Base-by-base conservation (phyloP, 2,113 vertebrate species). In the Colinus virginianus region DNA sequence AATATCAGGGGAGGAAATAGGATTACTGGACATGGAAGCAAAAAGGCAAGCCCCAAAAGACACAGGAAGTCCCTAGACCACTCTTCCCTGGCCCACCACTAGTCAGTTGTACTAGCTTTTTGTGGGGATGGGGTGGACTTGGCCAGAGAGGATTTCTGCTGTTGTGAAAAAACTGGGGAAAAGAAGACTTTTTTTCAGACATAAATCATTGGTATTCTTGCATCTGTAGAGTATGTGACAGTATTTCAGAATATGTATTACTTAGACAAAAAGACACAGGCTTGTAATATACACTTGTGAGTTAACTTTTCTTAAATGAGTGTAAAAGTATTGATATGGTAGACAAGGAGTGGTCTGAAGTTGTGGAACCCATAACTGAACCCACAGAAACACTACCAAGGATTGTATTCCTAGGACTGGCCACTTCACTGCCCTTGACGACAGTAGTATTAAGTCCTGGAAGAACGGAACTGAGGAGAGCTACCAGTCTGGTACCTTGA, bases 251-350 rank as follows among this genome's bases (percentile, higher is more conserved):
- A 78, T 72, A 64, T 6, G 7, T 30, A 55, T 68, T 38, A 49
- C 5, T 34, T 1, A 3, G 26, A 55, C 23, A 46, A 25, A 48
- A 3, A 0, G 22, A 0, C 32, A 43, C 4, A 6, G 14, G 7
- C 38, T 58, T 93, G 3, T 67, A 76, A 63, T 21, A 10, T 10
- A 20, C 19, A 19, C 17, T 14, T 62, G 18, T 69, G 61, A 87
- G 62, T 58, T 16, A 45, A 66, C 23, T 1, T n/a, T 40, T 63
- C 62, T 42, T 63, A 62, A 8, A 32, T 8, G 30, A 69, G 49
- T 11, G 20, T 48, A 7, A 75, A 67, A 62, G 21, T 51, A 51
- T 45, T 71, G 38, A 4, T 82, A 11, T 59, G 38, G 6, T 63
- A 72, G 32, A 3, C 18, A 76, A 25, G 49, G 58, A 9, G 6